phyloP scores from a whole-genome alignment of 2,888 invertebrate species.

The Clanis bilineata region DNA sequence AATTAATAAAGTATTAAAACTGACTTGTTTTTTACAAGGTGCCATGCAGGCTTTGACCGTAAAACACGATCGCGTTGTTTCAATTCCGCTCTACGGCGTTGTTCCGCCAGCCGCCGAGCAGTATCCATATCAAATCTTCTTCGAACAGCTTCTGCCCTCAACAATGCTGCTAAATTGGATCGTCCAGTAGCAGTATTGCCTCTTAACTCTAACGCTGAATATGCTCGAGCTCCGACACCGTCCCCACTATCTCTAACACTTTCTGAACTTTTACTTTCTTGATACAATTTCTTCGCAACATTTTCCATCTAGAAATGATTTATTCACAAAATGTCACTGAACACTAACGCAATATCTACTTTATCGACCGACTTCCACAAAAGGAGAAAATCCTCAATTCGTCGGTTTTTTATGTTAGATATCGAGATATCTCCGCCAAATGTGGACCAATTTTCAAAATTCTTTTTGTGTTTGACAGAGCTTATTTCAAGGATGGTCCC shows the following conservation, averaged over 20 bases:
- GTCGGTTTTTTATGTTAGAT: too few species aligned
- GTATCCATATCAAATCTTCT: constrained; percentile 85
- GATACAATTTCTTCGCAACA: constrained; percentile 62
- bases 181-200: constrained; percentile 59
- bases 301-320: constrained; percentile 62
- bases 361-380: too few species aligned
- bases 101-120: constrained; percentile 81
- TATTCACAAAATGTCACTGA: background rate
- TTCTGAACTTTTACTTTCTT: constrained; percentile 59
- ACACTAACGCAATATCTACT: background rate
- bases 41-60: constrained; percentile 86
- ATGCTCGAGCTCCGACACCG: constrained; percentile 62
- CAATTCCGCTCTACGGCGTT: constrained; percentile 80
- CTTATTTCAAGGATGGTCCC: too few species aligned
- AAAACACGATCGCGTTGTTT: constrained; percentile 83
- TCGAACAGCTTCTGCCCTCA: constrained; percentile 84
- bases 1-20: constrained; percentile 22
- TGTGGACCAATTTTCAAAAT: too few species aligned
- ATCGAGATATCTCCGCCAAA: too few species aligned
- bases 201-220: constrained; percentile 70
- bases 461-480: too few species aligned
- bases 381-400: too few species aligned
- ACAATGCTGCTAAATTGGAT: constrained; percentile 86
- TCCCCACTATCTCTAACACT: constrained; percentile 46
- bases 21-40: constrained; percentile 83